Conservation (phyloP, 2,797 vertebrate genomes). For the Hydrolagus colliei region DNA sequence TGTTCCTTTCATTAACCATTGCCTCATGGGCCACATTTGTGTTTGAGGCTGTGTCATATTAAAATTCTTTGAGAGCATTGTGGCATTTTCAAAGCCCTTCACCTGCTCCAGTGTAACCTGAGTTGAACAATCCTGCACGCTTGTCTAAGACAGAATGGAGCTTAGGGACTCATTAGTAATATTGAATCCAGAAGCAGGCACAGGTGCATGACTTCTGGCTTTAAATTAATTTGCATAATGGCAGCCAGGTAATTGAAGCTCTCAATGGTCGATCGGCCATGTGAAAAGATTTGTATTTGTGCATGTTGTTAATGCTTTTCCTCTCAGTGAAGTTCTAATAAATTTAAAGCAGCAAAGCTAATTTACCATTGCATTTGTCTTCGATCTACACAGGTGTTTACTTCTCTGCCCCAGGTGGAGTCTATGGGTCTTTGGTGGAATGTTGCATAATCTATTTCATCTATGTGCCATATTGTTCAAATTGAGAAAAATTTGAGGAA, state of each 20-base stretch:
- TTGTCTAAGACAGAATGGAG: conserved; percentile 41
- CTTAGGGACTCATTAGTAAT: conserved; percentile 46
- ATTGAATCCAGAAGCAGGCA: conserved; percentile 49
- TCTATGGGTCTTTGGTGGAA: background rate
- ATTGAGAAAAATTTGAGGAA: background rate
- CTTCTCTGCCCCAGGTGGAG: background rate
- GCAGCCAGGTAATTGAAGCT: conserved; percentile 46
- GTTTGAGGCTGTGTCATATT: background rate
- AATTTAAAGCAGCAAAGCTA: conserved; percentile 16
- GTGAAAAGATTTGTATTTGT: conserved; percentile 42
- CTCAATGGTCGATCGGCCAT: conserved; percentile 44
- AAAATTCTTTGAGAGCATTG: conserved; percentile 38
- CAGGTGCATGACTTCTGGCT: conserved; percentile 54
- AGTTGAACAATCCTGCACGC: conserved; percentile 42
- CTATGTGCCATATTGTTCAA: background rate
- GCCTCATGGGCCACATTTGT: background rate
- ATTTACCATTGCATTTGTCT: conserved; percentile 20
- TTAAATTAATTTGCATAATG: conserved; percentile 52
- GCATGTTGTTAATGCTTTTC: conserved; percentile 37
- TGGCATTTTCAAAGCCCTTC: conserved; percentile 39
- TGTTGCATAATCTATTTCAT: background rate
- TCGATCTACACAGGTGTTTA: conserved; percentile 16
- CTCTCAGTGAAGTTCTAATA: conserved; percentile 32
- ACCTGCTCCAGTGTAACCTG: conserved; percentile 46
- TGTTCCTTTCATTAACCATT: background rate